Percentiles rank a stretch among this genome's conserved stretches.
Conservation (phyloP, 2,888 invertebrate species). For the Caenorhabditis imperialis region DNA sequence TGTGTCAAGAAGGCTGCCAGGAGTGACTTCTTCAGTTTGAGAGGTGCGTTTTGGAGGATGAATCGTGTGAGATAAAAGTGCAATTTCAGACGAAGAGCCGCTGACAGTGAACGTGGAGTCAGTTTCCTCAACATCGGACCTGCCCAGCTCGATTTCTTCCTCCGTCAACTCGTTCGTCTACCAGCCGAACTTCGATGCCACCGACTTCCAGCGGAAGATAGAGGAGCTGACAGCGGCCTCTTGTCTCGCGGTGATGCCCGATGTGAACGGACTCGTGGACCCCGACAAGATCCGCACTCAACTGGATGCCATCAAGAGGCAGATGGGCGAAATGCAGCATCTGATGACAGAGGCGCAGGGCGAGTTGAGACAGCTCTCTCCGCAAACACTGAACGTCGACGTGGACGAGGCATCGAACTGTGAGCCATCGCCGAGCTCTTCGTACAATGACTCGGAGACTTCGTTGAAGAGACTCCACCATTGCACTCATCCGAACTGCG, state of each 20-base stretch:
- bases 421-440: constrained; percentile 62
- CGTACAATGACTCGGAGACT: constrained; percentile 52
- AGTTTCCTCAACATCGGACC: constrained; percentile 60
- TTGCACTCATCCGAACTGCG: constrained; percentile 70
- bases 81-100: constrained; percentile 25
- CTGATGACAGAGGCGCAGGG: constrained; percentile 57
- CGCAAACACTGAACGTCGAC: constrained; percentile 18
- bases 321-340: constrained; percentile 54
- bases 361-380: constrained; percentile 17
- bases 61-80: background rate
- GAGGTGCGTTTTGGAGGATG: constrained; percentile 10
- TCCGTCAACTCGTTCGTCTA: constrained; percentile 65
- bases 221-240: constrained; percentile 62
- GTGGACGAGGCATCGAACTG: constrained; percentile 49
- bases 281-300: constrained; percentile 40
- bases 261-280: constrained; percentile 60
- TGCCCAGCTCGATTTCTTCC: constrained; percentile 64
- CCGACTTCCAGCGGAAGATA: constrained; percentile 56
- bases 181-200: constrained; percentile 54
- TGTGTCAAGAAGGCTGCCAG: constrained; percentile 49
- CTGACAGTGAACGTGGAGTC: constrained; percentile 57
- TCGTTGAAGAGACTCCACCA: constrained; percentile 53
- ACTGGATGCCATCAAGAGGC: constrained; percentile 46
- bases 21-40: constrained; percentile 22
- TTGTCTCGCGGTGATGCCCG: constrained; percentile 61